Conservation (phyloP, 2,888 invertebrate species). For the Ormyrus labotus region DNA sequence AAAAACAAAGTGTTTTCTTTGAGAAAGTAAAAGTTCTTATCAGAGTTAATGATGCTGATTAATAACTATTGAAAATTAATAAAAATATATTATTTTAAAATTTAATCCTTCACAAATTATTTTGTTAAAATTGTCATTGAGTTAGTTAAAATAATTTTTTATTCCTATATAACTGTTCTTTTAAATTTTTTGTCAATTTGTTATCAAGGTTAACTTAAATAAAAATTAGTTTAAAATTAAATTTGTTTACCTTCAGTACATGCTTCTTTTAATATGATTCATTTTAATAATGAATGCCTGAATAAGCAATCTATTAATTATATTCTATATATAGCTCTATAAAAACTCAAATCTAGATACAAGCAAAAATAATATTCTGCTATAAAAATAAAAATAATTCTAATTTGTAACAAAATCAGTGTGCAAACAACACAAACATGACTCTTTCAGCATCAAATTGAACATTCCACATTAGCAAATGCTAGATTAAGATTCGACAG, state of each 20-base stretch:
- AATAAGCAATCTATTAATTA: conserved; percentile 16
- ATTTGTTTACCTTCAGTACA: conserved; percentile 22
- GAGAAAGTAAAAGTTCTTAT: no score
- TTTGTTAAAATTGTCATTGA: conserved; percentile 13
- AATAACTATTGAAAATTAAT: no score
- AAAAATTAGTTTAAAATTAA: conserved; percentile 26
- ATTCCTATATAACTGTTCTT: conserved; percentile 20
- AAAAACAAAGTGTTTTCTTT: no score
- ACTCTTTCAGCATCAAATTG: conserved; percentile 23
- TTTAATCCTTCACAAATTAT: no score
- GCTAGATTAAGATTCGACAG: conserved; percentile 39
- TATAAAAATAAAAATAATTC: conserved; percentile 6
- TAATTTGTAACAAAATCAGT: conserved; percentile 9
- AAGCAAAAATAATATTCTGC: conserved; percentile 32
- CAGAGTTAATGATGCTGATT: no score
- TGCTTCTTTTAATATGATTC: conserved; percentile 1
- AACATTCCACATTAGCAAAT: conserved; percentile 47
- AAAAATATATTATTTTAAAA: no score
- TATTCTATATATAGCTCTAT: conserved; percentile 9
- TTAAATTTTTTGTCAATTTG: conserved; percentile 31
- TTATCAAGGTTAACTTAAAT: conserved; percentile 13
- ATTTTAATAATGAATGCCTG: background rate
- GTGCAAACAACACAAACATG: conserved; percentile 46
- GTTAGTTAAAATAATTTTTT: background rate
- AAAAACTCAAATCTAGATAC: conserved; percentile 35